A percentile compares a stretch with the other conserved stretches of the same genome.
Conservation (phyloP, 1,140 invertebrate species). For the Temnothorax nylanderi region DNA sequence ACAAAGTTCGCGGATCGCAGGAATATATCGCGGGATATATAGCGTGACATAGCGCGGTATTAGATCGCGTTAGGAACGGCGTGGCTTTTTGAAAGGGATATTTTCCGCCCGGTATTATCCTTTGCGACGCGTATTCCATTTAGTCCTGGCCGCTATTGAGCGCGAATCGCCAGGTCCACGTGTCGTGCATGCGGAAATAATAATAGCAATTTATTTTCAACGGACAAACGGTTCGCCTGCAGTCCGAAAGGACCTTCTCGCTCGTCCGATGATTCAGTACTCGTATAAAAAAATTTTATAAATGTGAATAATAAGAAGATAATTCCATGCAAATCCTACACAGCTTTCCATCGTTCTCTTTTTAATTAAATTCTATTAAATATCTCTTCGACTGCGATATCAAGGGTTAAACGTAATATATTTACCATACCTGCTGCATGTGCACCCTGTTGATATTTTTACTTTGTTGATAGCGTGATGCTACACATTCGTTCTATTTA, state of each 20-base stretch:
- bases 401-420: neutral
- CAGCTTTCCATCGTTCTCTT: neutral
- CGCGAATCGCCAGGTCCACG: neutral
- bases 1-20: constrained; percentile 10
- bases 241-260: neutral
- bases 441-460: constrained; percentile 4
- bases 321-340: neutral
- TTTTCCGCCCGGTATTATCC: constrained; percentile 16
- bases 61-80: neutral
- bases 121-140: constrained; percentile 20
- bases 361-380: constrained; percentile 18
- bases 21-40: constrained; percentile 18
- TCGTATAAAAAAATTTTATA: neutral
- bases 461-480: constrained; percentile 7
- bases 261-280: neutral
- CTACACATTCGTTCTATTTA: constrained; percentile 18
- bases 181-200: constrained; percentile 26
- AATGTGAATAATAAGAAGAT: neutral
- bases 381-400: neutral
- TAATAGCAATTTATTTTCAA: constrained; percentile 54
- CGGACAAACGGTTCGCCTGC: neutral
- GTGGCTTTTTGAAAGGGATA: constrained; percentile 35
- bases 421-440: neutral
- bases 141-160: constrained; percentile 7
- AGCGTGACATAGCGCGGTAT: neutral